Base-by-base conservation (phyloP, 1,140 invertebrate species). In the Sinella curviseta region DNA sequence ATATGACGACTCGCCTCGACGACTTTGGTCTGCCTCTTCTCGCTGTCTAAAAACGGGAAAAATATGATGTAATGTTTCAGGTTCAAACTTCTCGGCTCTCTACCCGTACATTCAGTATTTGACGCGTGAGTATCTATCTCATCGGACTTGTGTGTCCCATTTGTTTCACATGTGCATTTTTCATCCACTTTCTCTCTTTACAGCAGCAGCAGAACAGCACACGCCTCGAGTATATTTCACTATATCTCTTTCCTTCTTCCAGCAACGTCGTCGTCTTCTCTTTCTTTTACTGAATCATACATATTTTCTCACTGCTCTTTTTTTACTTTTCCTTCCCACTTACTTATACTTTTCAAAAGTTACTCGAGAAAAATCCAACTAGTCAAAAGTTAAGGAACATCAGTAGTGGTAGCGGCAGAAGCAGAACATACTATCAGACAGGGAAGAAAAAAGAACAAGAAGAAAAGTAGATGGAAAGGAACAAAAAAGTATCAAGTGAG, bases 71-170 rank as follows among this genome's bases (percentile, higher is more conserved):
- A 75, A 75, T 75, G 82, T 90, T 90, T 83, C 88, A 90, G 90
- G 89, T 87, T 88, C 89, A 85, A 91, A 91, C 88, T 90, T 90
- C 88, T 90, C 90, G 83, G 89, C 81, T 70, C 83, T 90, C 87
- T 90, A 90, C 88, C 88, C 89, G 82, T 91, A 90, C 88, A 90
- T 91, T 87, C 89, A 90, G 85, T 91, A 90, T 87, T 87, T 91
- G 86, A 90, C 90, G 90, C 90, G 90, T 91, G 90, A 91, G 90
- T 90, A 73, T 81, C 70, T 82, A 55, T 74, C 55, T 77, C 57
- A 48, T 75, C 74, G 35, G 34, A 75, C 74, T 24, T 54, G 74
- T 39, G 74, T 74, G 54, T 76, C 48, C 77, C 76, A 74, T 77
- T 78, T 81, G 55, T 78, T 76, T 78, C 74, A 77, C 54, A 78